Evolutionary conservation across 92 coral and sea anemone species (phyloP), one percentile per base, ranked within the genome.

Genomic region (Galaxea fascicularis): DNA sequence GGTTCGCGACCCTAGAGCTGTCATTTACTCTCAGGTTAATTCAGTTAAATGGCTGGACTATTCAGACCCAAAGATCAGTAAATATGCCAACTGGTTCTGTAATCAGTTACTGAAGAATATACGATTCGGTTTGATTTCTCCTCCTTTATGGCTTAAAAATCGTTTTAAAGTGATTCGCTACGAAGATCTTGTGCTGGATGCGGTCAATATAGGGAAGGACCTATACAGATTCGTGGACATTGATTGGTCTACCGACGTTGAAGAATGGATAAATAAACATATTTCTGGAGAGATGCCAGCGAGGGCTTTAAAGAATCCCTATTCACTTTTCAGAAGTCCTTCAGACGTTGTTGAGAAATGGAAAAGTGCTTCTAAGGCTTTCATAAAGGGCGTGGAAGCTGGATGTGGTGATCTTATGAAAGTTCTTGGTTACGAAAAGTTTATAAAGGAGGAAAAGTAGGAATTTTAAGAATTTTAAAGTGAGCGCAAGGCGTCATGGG

Each of bases 1-100:
- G 66, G 83, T 85, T 54, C 93, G 93, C 4, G 93, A 89, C 46
- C 93, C 93, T 9, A 84, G 93, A 35, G 93, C 93, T 2, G 76
- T 89, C n/a, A 71, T 89, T 26, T 74, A 45, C 10, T 89, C 93
- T 25, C 71, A 82, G 93, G 87, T 73, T 76, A 2, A 35, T 35
- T 2, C 41, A 35, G 41, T 6, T 35, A 35, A 35, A 35, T 35
- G 41, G 41, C 2, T 35, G 56, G 41, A 60, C 30, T 69, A 77
- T 28, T 20, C 35, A 17, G 73, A 76, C 22, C 52, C 62, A 41
- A 47, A 25, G 0, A 63, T 78, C n/a, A 20, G 73, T 18, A 41
- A 57, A 18, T 1, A n/a, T n/a, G n/a, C n/a, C n/a, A n/a, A n/a
- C n/a, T 28, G 46, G 27, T 17, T 76, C 39, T 76, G 81, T 59